A percentile compares a stretch with the other conserved stretches of the same genome.
phyloP scores from a whole-genome alignment of 2,797 vertebrate genomes.

The Scleropages formosus region DNA sequence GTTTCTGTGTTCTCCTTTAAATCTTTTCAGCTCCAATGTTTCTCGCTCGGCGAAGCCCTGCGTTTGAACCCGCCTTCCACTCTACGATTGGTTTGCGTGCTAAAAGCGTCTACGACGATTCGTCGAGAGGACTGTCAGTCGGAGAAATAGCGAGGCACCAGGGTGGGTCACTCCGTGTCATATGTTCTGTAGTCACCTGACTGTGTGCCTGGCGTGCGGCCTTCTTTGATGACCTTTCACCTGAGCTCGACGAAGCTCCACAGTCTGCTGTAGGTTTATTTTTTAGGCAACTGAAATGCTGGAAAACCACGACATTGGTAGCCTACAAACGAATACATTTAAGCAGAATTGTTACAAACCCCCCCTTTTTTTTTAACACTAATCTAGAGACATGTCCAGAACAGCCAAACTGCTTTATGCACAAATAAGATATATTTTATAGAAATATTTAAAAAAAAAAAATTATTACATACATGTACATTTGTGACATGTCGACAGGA shows the following conservation, averaged over 20 bases:
- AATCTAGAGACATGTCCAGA: not conserved
- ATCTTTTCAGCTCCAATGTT: conserved; percentile 59
- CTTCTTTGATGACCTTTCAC: conserved; percentile 63
- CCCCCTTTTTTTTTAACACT: too few relatives aligned
- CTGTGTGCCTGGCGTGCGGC: conserved; percentile 55
- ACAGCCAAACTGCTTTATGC: conserved; percentile 13
- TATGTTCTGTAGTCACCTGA: conserved; percentile 83
- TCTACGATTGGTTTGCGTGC: conserved; percentile 55
- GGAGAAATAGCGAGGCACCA: conserved; percentile 38
- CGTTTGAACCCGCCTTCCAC: conserved; percentile 43
- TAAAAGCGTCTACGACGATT: conserved; percentile 48
- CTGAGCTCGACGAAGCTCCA: conserved; percentile 37
- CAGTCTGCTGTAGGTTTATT: conserved; percentile 1
- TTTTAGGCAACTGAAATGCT: not conserved
- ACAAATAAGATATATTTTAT: not conserved
- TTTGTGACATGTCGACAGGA: too few relatives aligned
- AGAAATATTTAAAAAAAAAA: not conserved
- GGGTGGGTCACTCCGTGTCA: conserved; percentile 57
- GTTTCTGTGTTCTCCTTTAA: conserved; percentile 55
- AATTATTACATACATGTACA: not conserved
- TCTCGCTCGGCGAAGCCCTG: conserved; percentile 60
- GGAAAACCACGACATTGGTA: not conserved
- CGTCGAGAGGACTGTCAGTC: conserved; percentile 53
- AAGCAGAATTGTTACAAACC: not conserved
- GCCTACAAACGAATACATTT: not conserved